Percentiles rank a stretch among this genome's conserved stretches.
phyloP scores from a whole-genome alignment of 2,797 vertebrate genomes.

The Lepus oiostolus region DNA sequence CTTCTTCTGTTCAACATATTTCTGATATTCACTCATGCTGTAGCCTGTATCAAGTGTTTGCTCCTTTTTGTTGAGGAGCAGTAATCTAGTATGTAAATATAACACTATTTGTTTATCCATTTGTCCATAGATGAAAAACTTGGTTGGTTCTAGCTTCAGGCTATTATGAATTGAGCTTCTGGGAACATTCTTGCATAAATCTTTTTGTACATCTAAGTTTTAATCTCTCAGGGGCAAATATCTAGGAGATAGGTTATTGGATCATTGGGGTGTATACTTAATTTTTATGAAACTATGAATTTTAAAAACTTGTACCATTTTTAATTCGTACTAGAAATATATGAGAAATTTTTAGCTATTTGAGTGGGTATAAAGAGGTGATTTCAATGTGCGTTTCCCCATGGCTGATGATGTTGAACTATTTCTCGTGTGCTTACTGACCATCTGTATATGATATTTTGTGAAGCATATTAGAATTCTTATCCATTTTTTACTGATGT shows the following conservation, averaged over 20 bases:
- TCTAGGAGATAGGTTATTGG: background rate
- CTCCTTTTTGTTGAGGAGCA: background rate
- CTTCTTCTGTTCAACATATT: background rate
- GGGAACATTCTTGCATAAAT: slow-evolving; percentile 65
- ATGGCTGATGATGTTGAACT: background rate
- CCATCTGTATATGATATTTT: background rate
- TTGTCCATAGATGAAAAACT: slow-evolving; percentile 13
- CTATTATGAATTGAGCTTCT: slow-evolving; percentile 51
- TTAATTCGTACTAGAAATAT: background rate
- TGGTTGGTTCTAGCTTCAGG: slow-evolving; percentile 57
- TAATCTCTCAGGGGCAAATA: slow-evolving; percentile 27
- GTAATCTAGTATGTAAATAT: background rate
- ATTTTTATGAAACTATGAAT: slow-evolving; percentile 36
- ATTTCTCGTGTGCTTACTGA: background rate
- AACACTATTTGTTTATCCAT: slow-evolving; percentile 27
- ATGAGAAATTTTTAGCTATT: background rate
- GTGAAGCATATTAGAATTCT: background rate
- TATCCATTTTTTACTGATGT: slow-evolving; percentile 50
- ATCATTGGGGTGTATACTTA: background rate
- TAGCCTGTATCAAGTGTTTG: background rate
- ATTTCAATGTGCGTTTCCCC: slow-evolving; percentile 39
- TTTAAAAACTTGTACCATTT: slow-evolving; percentile 34
- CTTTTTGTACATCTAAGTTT: slow-evolving; percentile 48
- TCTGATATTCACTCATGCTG: background rate
- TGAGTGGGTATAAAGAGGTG: background rate